These are phyloP conservation scores for Rhea americana DNA, from an alignment of 2,113 vertebrate species.

Conservation along the genomic window DNA sequence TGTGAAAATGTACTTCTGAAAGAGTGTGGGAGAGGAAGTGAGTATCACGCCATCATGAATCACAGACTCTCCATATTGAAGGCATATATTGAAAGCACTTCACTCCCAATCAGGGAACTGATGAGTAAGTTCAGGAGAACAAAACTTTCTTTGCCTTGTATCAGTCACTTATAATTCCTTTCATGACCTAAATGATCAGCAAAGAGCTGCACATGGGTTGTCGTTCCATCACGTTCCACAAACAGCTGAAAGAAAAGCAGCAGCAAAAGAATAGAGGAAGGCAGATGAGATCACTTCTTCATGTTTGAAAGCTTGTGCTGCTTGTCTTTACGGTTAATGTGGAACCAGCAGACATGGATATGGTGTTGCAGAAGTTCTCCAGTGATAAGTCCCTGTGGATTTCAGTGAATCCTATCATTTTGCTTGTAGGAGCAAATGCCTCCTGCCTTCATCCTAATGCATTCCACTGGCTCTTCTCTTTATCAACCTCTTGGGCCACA, in stretches of 20 bases:
- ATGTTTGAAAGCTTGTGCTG: not conserved
- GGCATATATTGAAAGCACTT: not conserved
- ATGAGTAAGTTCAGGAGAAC: not conserved
- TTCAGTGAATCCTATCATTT: too few species aligned
- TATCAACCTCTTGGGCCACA: too few species aligned
- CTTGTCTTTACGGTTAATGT: not conserved
- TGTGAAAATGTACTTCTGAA: not conserved
- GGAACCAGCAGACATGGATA: not conserved
- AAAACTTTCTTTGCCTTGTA: not conserved
- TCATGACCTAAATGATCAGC: not conserved
- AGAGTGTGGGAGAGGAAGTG: not conserved
- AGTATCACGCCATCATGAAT: not conserved
- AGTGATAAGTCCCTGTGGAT: too few species aligned
- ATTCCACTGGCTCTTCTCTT: too few species aligned
- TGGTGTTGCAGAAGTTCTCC: not conserved
- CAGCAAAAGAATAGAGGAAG: not conserved
- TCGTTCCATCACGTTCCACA: not conserved
- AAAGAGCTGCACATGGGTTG: accelerated
- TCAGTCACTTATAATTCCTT: not conserved
- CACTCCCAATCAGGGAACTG: too few species aligned
- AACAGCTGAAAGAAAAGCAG: not conserved
- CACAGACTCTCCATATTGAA: not conserved
- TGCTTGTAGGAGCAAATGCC: too few species aligned
- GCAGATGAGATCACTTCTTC: not conserved
- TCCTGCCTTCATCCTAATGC: too few species aligned